Percentiles rank a stretch among this genome's conserved stretches.
Evolutionary conservation across 2,797 vertebrate genomes (phyloP).

Genomic region (Melanotaenia maccullochi): DNA sequence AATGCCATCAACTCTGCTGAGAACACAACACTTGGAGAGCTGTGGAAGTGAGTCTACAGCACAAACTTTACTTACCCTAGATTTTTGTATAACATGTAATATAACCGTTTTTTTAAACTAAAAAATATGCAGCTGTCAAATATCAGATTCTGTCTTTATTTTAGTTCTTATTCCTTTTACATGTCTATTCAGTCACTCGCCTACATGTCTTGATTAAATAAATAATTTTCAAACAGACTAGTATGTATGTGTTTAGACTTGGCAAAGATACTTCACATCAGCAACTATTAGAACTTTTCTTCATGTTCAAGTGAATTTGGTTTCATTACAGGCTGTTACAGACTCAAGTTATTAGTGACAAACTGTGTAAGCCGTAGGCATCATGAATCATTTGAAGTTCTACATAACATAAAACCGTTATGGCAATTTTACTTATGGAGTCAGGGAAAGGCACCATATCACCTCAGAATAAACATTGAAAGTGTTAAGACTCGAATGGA

Average conservation of each 20-base stretch:
- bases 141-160: slow-evolving; percentile 61
- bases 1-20: slow-evolving; percentile 71
- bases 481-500: slow-evolving; percentile 85
- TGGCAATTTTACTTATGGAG: slow-evolving; percentile 72
- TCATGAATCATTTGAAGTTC: slow-evolving; percentile 54
- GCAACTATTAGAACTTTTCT: slow-evolving; percentile 68
- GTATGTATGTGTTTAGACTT: slow-evolving; percentile 66
- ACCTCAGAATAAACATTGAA: slow-evolving; percentile 82
- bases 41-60: slow-evolving; percentile 84
- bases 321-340: slow-evolving; percentile 75
- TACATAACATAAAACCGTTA: slow-evolving; percentile 75
- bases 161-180: slow-evolving; percentile 57
- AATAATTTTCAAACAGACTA: slow-evolving; percentile 77
- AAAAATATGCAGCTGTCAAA: slow-evolving; percentile 33
- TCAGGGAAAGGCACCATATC: slow-evolving; percentile 84
- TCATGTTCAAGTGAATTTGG: slow-evolving; percentile 66
- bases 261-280: slow-evolving; percentile 66
- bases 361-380: slow-evolving; percentile 60
- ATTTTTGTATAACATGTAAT: not conserved
- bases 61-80: no score
- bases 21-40: slow-evolving; percentile 80
- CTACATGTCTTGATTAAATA: slow-evolving; percentile 78
- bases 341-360: slow-evolving; percentile 69
- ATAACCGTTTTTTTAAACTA: not conserved
- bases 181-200: slow-evolving; percentile 53